A percentile compares a stretch with the other conserved stretches of the same genome.
Conservation (phyloP, 2,113 vertebrate genomes). For the Strigops habroptila region DNA sequence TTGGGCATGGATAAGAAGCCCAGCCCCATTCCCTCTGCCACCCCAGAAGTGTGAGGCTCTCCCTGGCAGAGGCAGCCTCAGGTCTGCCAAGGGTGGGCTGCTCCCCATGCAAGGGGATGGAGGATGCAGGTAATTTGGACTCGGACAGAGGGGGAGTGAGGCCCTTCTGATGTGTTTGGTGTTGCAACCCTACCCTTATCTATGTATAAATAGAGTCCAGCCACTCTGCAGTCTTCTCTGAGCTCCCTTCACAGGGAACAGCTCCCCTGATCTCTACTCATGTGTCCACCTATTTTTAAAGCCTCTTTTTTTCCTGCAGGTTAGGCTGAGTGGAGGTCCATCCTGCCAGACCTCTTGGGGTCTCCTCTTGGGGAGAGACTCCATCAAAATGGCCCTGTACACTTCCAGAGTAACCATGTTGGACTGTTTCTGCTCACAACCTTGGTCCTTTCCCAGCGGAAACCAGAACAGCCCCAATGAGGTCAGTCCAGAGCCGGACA, state of each 20-base stretch:
- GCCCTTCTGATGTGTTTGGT: background rate
- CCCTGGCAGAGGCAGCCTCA: background rate
- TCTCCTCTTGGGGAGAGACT: background rate
- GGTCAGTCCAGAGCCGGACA: background rate
- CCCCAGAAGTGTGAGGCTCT: rapidly evolving
- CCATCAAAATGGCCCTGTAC: background rate
- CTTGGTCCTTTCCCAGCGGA: background rate
- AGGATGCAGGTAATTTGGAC: background rate
- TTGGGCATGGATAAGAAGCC: background rate
- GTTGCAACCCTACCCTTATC: slow-evolving; percentile 30
- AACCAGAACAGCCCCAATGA: background rate
- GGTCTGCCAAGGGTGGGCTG: background rate
- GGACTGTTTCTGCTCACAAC: background rate
- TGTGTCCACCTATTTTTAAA: background rate
- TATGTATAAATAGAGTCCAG: background rate
- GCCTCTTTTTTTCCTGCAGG: background rate
- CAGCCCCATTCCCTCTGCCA: background rate
- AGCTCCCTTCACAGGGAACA: background rate
- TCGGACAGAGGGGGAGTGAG: background rate
- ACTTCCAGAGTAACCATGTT: background rate
- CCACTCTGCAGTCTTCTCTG: rapidly evolving
- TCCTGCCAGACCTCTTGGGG: background rate
- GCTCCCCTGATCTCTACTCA: background rate
- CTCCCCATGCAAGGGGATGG: rapidly evolving
- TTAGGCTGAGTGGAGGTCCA: background rate